Percentiles rank a stretch among this genome's conserved stretches.
Conservation (phyloP, 30 jellyfish, hydroid and myxozoan genomes). For the Aurelia sp. region DNA sequence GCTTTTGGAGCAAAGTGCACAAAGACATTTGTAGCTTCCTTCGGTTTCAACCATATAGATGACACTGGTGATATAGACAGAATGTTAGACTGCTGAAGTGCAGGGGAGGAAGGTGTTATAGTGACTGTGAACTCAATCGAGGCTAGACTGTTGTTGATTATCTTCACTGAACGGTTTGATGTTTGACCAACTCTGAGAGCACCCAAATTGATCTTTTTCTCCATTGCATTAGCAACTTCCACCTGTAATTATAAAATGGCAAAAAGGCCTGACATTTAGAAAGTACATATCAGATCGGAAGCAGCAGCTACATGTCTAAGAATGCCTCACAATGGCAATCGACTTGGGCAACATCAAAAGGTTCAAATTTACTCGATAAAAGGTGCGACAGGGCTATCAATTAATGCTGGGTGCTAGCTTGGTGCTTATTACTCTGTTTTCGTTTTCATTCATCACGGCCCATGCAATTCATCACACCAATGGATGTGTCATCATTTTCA, state of each 20-base stretch:
- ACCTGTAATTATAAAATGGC: constrained; percentile 49
- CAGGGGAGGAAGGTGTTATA: constrained; percentile 75
- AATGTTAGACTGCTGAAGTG: constrained; percentile 77
- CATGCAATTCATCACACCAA: too few species aligned
- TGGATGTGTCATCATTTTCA: too few species aligned
- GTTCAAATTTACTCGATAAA: too few species aligned
- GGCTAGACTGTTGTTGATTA: constrained; percentile 91
- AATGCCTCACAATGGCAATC: too few species aligned
- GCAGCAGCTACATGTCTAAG: too few species aligned
- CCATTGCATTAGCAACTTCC: constrained; percentile 84
- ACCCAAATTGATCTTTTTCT: constrained; percentile 87
- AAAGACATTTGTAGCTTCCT: constrained; percentile 55
- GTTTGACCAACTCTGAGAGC: constrained; percentile 71
- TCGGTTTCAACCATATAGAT: constrained; percentile 64
- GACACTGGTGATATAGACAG: constrained; percentile 73
- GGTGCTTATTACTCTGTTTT: too few species aligned
- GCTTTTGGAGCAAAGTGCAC: constrained; percentile 81
- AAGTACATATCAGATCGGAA: not conserved
- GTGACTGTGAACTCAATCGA: constrained; percentile 70
- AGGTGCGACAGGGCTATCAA: too few species aligned
- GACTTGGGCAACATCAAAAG: too few species aligned
- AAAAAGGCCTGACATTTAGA: not conserved
- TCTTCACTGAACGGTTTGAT: constrained; percentile 60
- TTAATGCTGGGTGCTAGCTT: too few species aligned
- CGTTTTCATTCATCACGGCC: too few species aligned